Conservation (phyloP, 2,797 vertebrate genomes). For the Anguilla marmorata region DNA sequence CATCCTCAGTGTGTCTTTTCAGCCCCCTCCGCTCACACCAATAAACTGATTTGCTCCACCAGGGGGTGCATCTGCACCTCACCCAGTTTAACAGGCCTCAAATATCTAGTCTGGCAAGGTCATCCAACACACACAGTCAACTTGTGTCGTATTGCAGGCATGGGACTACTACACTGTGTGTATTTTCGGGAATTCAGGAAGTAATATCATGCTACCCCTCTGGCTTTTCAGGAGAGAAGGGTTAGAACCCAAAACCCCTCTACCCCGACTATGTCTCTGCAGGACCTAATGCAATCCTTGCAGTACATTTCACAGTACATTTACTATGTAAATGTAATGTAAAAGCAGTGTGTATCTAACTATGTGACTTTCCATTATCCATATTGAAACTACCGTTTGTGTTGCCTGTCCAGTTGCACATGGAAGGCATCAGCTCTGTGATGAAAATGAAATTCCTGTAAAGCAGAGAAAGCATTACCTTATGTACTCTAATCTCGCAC, state of each 20-base stretch:
- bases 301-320: background rate
- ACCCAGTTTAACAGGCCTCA: background rate
- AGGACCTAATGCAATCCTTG: background rate
- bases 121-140: background rate
- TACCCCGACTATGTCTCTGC: background rate
- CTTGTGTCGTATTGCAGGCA: background rate
- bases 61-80: background rate
- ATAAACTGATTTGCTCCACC: background rate
- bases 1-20: background rate
- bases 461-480: background rate
- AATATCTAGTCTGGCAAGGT: background rate
- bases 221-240: too few species aligned
- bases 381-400: background rate
- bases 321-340: too few species aligned
- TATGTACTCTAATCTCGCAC: background rate
- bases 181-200: background rate
- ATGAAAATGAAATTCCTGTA: background rate
- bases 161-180: background rate
- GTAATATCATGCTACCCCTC: background rate
- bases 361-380: background rate
- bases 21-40: background rate
- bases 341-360: background rate
- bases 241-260: background rate
- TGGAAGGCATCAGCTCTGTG: background rate
- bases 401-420: background rate